Percentiles rank a stretch among this genome's conserved stretches.
These are phyloP conservation scores for Urocynchramus pylzowi DNA, from an alignment of 2,113 vertebrate genomes.

Conservation along the genomic window DNA sequence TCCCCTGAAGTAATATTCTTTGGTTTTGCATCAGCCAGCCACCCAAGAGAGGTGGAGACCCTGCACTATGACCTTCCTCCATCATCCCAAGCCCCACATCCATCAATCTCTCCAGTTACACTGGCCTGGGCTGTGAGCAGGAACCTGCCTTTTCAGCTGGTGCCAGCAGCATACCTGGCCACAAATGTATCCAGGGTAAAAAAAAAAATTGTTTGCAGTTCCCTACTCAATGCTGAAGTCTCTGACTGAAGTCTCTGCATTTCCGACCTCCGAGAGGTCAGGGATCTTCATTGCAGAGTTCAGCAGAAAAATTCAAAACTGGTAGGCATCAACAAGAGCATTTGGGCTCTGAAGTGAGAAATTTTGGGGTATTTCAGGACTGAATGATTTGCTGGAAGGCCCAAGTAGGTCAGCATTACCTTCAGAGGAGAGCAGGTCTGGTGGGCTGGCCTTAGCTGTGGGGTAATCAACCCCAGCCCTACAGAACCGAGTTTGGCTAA, in stretches of 20 bases:
- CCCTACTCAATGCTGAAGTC: background rate
- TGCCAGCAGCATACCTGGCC: background rate
- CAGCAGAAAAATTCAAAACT: background rate
- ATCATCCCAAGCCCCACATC: background rate
- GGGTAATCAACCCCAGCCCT: background rate
- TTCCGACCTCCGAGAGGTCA: background rate
- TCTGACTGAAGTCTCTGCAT: background rate
- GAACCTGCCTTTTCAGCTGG: background rate
- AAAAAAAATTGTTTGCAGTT: background rate
- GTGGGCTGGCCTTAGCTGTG: background rate
- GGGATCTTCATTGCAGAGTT: background rate
- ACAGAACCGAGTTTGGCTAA: background rate
- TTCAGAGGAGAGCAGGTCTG: background rate
- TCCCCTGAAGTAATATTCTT: background rate
- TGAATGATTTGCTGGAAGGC: background rate
- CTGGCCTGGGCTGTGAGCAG: background rate
- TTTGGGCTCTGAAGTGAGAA: background rate
- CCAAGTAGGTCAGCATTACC: background rate
- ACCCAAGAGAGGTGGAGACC: background rate
- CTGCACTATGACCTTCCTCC: background rate
- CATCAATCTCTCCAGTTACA: background rate
- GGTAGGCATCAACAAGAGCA: background rate
- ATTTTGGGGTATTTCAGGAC: background rate
- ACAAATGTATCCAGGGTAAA: background rate
- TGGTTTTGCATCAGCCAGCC: background rate